phyloP scores from a whole-genome alignment of 2,797 vertebrate genomes.

The Sarcoramphus papa region DNA sequence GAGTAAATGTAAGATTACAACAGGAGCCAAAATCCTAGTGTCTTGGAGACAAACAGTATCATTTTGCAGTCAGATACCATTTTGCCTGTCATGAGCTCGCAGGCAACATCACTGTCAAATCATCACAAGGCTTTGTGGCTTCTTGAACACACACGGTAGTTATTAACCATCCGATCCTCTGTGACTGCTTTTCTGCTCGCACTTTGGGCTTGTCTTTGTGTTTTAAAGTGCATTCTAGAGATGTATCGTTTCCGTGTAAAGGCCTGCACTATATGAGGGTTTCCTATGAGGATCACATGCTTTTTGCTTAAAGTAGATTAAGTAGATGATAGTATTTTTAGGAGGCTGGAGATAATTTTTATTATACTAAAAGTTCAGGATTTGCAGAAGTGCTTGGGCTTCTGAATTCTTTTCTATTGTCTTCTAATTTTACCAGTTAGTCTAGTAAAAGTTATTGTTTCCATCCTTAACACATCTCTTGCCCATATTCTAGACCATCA shows the following conservation, averaged over 20 bases:
- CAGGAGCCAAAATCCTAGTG: not conserved
- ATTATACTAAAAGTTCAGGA: not conserved
- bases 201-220: not conserved
- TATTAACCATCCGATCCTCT: not conserved
- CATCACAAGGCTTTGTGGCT: not conserved
- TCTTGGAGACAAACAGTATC: not conserved
- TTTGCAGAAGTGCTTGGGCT: not conserved
- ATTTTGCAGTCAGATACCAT: not conserved
- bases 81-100: not conserved
- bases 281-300: not conserved
- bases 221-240: not conserved
- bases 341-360: not conserved
- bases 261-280: not conserved
- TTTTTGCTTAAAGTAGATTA: not conserved
- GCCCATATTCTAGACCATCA: not conserved
- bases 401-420: not conserved
- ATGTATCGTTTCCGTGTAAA: not conserved
- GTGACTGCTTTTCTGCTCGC: not conserved
- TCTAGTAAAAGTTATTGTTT: not conserved
- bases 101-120: not conserved
- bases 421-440: not conserved
- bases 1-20: not conserved
- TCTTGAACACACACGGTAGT: not conserved
- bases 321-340: not conserved
- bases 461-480: not conserved